phyloP scores from a whole-genome alignment of 2,797 vertebrate genomes.

The Margarornis squamiger region DNA sequence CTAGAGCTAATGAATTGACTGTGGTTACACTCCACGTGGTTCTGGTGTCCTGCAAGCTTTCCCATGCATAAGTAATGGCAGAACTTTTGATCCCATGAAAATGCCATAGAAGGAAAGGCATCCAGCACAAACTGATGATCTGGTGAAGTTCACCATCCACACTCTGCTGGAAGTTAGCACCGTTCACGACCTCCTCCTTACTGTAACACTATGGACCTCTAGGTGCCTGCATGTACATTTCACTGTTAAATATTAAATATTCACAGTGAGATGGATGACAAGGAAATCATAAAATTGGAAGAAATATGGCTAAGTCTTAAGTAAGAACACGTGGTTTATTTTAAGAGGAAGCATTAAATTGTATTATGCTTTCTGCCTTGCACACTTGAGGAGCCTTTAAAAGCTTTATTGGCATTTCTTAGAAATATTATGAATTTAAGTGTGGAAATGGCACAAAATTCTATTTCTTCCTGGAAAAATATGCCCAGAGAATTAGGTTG shows the following conservation, averaged over 20 bases:
- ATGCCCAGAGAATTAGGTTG: not conserved
- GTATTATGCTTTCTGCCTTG: not conserved
- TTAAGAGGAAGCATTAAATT: not conserved
- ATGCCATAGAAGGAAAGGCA: constrained; percentile 56
- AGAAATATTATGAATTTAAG: not conserved
- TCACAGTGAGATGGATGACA: not conserved
- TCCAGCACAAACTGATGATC: not conserved
- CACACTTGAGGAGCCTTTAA: not conserved
- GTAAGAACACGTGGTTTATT: not conserved
- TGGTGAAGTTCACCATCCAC: not conserved
- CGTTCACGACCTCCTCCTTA: not conserved
- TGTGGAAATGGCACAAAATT: not conserved
- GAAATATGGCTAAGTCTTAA: not conserved
- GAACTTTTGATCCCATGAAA: constrained; percentile 67
- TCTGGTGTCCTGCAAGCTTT: constrained; percentile 59
- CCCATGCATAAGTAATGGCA: constrained; percentile 51
- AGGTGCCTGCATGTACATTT: not conserved
- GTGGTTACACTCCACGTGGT: not conserved
- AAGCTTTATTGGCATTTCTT: not conserved
- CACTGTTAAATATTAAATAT: not conserved
- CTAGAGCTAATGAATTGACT: constrained; percentile 32
- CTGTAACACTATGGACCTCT: not conserved
- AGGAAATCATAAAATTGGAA: not conserved
- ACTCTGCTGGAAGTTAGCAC: not conserved
- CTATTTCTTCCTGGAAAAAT: not conserved